Base-by-base conservation (phyloP, 2,888 invertebrate genomes). In the Agrochola circellaris region DNA sequence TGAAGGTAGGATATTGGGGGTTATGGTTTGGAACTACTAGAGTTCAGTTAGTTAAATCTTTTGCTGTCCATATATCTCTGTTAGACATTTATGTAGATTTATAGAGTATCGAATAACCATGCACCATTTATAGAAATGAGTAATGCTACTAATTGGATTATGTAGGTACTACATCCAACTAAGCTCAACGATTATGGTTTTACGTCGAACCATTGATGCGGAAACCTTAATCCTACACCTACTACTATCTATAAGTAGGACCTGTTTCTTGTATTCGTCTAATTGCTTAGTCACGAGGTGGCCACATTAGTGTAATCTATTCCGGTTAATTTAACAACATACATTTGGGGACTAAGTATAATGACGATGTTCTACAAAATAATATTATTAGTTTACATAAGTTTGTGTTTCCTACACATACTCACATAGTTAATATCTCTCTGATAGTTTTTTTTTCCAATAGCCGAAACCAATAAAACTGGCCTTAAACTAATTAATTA, bases 1-100 rank as follows among this genome's bases (percentile, higher is more conserved):
- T 96, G 15, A 96, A 96, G 95, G 96, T 96, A 71, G 11, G 62
- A 13, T 26, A 45, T 15, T 65, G 13, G 2, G 17, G 0, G 20
- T 17, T 45, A 38, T 48, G 1, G 0, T 60, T 48, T 34, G 17
- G 23, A 23, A 67, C 7, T 23, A 48, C 30, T 8, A 30, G 8
- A 30, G 23, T 67, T 51, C 15, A 17, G 48, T 48, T 51, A 51
- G 48, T 48, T 17, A 17, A 48, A 7, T 0, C 1, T 7, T 51
- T 51, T 51, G 7, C 20, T 48, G 20, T 48, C 7, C 48, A 48
- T 6, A 48, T 7, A 17, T 48, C 48, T 48, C 7, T 51, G 51
- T 51, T 51, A 3, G 20, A 51, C 51, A 20, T 20, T 20, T 51
- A 51, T 51, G 7, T 51, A 51, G 20, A 51, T 51, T 20, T 51